Evolutionary conservation across 2,888 invertebrate species (phyloP), one percentile per base, ranked within the genome.

Genomic region (Caprella mutica): DNA sequence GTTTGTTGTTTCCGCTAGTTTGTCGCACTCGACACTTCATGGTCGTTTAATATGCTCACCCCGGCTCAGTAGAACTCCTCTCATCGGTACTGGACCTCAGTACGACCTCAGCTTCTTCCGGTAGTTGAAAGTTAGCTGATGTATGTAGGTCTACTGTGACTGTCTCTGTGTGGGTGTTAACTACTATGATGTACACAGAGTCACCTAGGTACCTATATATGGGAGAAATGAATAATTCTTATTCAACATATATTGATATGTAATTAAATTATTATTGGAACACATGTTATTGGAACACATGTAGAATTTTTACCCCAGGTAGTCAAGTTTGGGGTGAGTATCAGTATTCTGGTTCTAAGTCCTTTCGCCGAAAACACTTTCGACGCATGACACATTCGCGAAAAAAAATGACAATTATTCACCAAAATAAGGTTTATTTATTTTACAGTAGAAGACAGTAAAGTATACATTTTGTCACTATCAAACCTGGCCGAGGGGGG

Each of bases 171-270:
- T 76, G 75, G 17, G 84, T 80, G 74, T 88, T 87, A 68, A 80
- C 80, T 50, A 82, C 79, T 24, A 84, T 82, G 67, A 85, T 74
- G 73, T 81, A 84, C 1, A 84, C 85, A 74, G 81, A 84, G 0
- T 84, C 85, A 26, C 44, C 55, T 14, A 58, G 26, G 21, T 55
- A 58, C 48, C 61, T 61, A 17, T 48, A 30, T 23, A 8, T 12
- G 6, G 17, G 19, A 79, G 72, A 71, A 83, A 82, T 70, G 82
- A 24, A 4, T 23, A 39, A 46, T 38, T 38, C 21, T 38, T 29
- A 1, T 21, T 26, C n/a, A 53, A 38, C 9, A 30, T 30, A 38
- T 24, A 21, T 8, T 33, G 4, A 12, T 14, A 3, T 9, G 29
- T 3, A 50, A 14, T 17, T 26, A n/a, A 52, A 21, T 12, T 21